Base-by-base conservation (phyloP, 2,888 invertebrate genomes). In the Hypomecis atomaria region DNA sequence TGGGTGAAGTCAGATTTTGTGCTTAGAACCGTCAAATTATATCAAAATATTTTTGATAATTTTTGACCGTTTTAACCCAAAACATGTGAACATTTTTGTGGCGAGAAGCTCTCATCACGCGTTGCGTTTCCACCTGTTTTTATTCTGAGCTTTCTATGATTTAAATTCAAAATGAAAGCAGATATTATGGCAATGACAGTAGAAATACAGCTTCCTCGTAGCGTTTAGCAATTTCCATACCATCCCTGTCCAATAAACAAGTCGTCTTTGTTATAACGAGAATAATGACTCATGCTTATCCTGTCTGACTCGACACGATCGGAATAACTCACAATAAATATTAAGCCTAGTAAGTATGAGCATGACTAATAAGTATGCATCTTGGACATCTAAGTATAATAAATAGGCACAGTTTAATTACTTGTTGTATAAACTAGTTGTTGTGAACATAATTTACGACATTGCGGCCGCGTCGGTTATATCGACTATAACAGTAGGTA, bases 271-370 rank as follows among this genome's bases (percentile, higher is more conserved):
- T 59, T 38, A 47, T 47, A 38, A 44, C 37, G 6, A 37, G 33
- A 9, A 1, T 37, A 44, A 56, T 53, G 59, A 59, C 53, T 59
- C 53, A 59, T 59, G 38, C 40, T 53, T 53, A 59, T 56, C 55
- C 55, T 56, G 55, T 45, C 55, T 56, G 55, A 56, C 9, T 36
- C 55, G 54, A 54, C 55, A 23, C 55, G 45, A 56, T 56, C 55
- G 23, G 55, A 56, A 56, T 56, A 56, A 45, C 55, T 56, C 45
- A 45, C 23, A 45, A 56, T 44, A 56, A 37, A 56, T 37, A 43
- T 37, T 56, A 45, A 37, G 55, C 55, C 37, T 13, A 45, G 9
- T 10, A 9, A 45, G 37, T 55, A 13, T 43, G 33, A 53, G 52
- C 10, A 56, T 45, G 55, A 56, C 37, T 45, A 45, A 55, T 42